phyloP scores from a whole-genome alignment of 2,113 vertebrate species.

The Myxocyprinus asiaticus region DNA sequence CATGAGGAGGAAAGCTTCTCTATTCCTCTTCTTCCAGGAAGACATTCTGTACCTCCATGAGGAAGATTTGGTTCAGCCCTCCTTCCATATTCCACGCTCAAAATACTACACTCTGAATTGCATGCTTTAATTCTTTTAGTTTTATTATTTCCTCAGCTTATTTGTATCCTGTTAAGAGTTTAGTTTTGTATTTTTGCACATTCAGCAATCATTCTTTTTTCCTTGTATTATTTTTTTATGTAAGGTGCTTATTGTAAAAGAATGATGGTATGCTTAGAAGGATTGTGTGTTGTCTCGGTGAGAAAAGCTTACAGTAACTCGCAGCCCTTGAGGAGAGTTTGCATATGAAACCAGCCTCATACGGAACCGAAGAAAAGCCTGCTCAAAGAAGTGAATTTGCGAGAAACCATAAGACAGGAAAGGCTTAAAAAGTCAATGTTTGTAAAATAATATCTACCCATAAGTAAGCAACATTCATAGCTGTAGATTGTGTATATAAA shows the following conservation, averaged over 20 bases:
- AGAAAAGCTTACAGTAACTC: conserved; percentile 3
- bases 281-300: conserved; percentile 22
- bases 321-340: not conserved
- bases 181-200: conserved; percentile 99
- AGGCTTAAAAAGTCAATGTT: conserved; percentile 50
- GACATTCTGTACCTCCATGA: conserved; percentile 31
- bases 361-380: not conserved
- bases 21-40: conserved; percentile 44
- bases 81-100: not conserved
- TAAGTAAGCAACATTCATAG: conserved; percentile 40
- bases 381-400: not conserved
- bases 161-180: conserved; percentile 79
- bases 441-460: conserved; percentile 41
- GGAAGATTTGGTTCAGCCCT: not conserved
- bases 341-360: not conserved
- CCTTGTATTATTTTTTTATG: conserved; percentile 64
- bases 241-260: conserved; percentile 77
- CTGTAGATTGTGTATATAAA: conserved; percentile 44
- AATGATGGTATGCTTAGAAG: not conserved
- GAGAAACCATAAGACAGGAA: not conserved
- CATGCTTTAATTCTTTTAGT: conserved; percentile 81
- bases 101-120: conserved; percentile 78
- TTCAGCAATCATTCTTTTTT: conserved; percentile 75
- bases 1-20: conserved; percentile 31
- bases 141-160: conserved; percentile 75